Evolutionary conservation across 2,888 invertebrate species (phyloP).

Genomic region (Xanthia icteritia): DNA sequence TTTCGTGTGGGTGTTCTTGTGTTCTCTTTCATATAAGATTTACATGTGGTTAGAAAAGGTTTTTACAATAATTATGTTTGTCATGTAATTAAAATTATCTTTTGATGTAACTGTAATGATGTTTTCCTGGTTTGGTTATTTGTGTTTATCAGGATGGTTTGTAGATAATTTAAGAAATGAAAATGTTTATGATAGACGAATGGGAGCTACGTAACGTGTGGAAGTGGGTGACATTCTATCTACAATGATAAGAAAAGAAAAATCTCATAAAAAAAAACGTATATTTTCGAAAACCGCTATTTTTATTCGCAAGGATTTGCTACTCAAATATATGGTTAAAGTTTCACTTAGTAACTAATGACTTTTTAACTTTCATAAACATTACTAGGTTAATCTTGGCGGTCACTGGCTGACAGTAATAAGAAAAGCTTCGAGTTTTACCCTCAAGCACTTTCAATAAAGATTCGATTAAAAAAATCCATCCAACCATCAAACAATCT

Average conservation of each 20-base stretch:
- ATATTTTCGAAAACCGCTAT: neutral
- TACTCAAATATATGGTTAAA: neutral
- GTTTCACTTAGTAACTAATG: neutral
- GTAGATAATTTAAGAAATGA: neutral
- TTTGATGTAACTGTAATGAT: conserved; percentile 44
- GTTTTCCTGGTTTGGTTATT: neutral
- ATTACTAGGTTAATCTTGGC: neutral
- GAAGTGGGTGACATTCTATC: neutral
- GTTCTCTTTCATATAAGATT: conserved; percentile 46
- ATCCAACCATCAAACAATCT: neutral
- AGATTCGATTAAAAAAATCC: neutral
- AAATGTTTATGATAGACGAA: neutral
- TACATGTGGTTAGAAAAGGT: conserved; percentile 37
- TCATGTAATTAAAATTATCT: conserved; percentile 56
- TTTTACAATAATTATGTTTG: conserved; percentile 38
- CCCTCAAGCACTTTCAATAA: neutral
- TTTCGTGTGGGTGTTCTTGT: conserved; percentile 15
- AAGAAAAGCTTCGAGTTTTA: neutral
- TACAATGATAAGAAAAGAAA: neutral
- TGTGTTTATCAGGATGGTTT: neutral
- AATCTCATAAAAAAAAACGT: neutral
- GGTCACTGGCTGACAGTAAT: neutral
- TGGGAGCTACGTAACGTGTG: neutral
- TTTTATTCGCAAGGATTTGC: neutral
- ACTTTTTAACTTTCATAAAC: neutral